Evolutionary conservation across 2,888 invertebrate genomes (phyloP), one percentile per base, ranked within the genome.

Genomic region (Sesamia inferens): DNA sequence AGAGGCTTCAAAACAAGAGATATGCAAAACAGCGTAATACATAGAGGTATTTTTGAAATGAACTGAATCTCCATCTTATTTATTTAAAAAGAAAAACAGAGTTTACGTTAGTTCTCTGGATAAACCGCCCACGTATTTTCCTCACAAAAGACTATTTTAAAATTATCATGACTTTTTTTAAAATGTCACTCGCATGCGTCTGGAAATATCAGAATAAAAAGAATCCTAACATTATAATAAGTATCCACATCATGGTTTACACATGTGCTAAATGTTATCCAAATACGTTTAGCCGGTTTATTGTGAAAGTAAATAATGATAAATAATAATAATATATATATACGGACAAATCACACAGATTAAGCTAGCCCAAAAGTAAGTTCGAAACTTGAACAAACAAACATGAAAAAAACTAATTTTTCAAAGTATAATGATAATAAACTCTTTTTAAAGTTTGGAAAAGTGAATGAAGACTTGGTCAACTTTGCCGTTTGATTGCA

Each of bases 51-150:
- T 55, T 47, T 4, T 19, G 2, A 19, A 55, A 10, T 61, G 5
- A 47, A 47, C 13, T 47, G 14, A 48, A 39, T 39, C 14, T 19
- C 5, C 5, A 54, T 7, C 2, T 55, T 48, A 19, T 14, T 55
- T 39, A 39, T 67, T 44, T 54, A 19, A 51, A 7, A 51, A 61
- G 16, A 19, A 19, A 44, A 13, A 16, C 13, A 4, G 8, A 10
- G 1, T 57, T 47, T 44, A 13, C 8, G 0, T 44, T 22, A n/a
- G 42, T 31, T n/a, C 7, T 19, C 14, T n/a, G 1, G 5, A 42
- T 55, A 47, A 54, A 70, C 71, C 54, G 19, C 24, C 16, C 16
- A 31, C n/a, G 14, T 71, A 13, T 62, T 57, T n/a, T 42, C 16
- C 13, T 42, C 48, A 57, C 16, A 6, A 48, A 14, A 72, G 44